Conservation (phyloP, 1,140 invertebrate species). For the Coenobita brevimanus region DNA sequence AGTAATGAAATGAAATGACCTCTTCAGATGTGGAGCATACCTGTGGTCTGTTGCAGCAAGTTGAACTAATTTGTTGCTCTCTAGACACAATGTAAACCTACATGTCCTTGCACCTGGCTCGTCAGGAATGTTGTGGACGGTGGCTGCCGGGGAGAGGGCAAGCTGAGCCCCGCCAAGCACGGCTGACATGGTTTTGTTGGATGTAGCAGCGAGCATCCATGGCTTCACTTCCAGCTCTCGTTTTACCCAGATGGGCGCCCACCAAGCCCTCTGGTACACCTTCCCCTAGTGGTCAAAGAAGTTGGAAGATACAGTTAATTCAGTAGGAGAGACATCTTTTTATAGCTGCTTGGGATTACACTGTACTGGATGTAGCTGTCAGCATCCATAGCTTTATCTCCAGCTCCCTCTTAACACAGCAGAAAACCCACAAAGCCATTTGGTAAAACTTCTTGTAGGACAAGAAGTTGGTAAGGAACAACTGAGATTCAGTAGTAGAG, state of each 20-base stretch:
- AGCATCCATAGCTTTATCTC: too few relatives aligned
- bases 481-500: too few relatives aligned
- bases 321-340: too few relatives aligned
- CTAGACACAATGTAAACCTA: constrained; percentile 61
- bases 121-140: constrained; percentile 63
- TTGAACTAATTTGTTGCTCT: constrained; percentile 61
- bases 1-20: background rate
- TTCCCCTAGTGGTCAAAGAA: too few relatives aligned
- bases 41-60: constrained; percentile 66
- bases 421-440: too few relatives aligned
- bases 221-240: constrained; percentile 64
- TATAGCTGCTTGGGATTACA: too few relatives aligned
- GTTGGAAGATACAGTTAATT: too few relatives aligned
- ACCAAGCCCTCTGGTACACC: constrained; percentile 62
- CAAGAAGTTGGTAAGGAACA: too few relatives aligned
- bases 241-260: constrained; percentile 62
- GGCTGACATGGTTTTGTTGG: constrained; percentile 27
- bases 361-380: too few relatives aligned
- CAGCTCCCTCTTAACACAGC: too few relatives aligned
- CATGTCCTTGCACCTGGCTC: constrained; percentile 44
- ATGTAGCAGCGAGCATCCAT: constrained; percentile 42
- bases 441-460: too few relatives aligned
- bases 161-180: constrained; percentile 35
- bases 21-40: background rate
- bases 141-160: constrained; percentile 48